phyloP scores from a whole-genome alignment of 2,797 vertebrate genomes.

The Buceros bicornis region DNA sequence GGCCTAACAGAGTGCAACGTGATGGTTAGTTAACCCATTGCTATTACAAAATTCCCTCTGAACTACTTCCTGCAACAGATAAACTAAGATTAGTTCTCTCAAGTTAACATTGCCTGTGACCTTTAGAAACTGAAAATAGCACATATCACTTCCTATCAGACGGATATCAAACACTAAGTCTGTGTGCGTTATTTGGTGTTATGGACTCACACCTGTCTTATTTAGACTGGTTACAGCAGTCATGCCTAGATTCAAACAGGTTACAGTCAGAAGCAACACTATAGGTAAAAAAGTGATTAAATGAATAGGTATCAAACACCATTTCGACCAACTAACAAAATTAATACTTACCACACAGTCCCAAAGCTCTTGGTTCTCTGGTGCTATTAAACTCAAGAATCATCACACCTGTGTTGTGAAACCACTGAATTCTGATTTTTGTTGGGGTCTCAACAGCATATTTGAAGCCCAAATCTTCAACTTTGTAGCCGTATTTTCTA shows the following conservation, averaged over 20 bases:
- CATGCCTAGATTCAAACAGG: not conserved
- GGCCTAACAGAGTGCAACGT: not conserved
- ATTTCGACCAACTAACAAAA: not conserved
- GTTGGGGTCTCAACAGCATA: slow-evolving; percentile 90
- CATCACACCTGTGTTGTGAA: slow-evolving; percentile 94
- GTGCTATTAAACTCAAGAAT: slow-evolving; percentile 88
- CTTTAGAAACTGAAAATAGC: slow-evolving; percentile 45
- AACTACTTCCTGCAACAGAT: not conserved
- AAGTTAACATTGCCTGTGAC: not conserved
- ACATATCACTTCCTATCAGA: not conserved
- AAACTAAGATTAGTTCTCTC: not conserved
- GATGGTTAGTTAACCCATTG: not conserved
- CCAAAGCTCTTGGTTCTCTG: slow-evolving; percentile 82
- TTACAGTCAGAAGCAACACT: not conserved
- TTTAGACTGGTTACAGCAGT: not conserved
- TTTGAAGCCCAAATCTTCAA: slow-evolving; percentile 96
- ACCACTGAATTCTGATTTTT: slow-evolving; percentile 93
- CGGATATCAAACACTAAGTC: not conserved
- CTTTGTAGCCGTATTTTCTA: slow-evolving; percentile 91
- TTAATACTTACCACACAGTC: slow-evolving; percentile 89
- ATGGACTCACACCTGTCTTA: not conserved
- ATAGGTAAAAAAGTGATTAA: not conserved
- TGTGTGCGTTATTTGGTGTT: not conserved
- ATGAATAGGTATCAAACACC: not conserved
- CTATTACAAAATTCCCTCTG: not conserved